Evolutionary conservation across 2,888 invertebrate genomes (phyloP).

Genomic region (Neoascia interrupta): DNA sequence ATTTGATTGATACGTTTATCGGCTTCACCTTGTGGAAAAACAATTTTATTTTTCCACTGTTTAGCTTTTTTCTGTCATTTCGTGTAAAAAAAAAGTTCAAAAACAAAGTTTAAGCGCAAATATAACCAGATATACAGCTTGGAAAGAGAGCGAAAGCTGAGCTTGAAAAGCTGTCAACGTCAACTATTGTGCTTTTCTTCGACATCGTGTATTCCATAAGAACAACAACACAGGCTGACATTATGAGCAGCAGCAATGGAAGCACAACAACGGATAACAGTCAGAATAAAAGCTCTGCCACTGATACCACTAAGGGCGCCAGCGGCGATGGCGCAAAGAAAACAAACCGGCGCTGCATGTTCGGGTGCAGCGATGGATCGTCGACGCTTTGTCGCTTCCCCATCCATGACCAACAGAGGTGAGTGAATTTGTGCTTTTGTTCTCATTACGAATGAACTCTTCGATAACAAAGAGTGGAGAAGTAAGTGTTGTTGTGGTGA

Average conservation of each 20-base stretch:
- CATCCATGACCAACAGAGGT: slow-evolving; percentile 74
- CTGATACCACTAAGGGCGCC: background rate
- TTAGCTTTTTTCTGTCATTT: background rate
- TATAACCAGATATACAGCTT: slow-evolving; percentile 21
- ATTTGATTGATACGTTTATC: no score
- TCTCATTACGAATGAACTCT: no score
- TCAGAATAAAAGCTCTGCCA: slow-evolving; percentile 38
- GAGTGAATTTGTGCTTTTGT: background rate
- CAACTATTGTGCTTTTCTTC: background rate
- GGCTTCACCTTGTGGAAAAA: background rate
- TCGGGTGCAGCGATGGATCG: slow-evolving; percentile 73
- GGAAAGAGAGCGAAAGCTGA: slow-evolving; percentile 50
- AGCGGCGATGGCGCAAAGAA: slow-evolving; percentile 11
- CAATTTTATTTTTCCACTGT: slow-evolving; percentile 6
- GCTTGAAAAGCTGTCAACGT: slow-evolving; percentile 45
- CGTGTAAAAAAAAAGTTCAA: slow-evolving; percentile 49
- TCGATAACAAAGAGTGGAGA: background rate
- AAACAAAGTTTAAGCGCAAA: slow-evolving; percentile 18
- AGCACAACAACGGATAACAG: slow-evolving; percentile 24
- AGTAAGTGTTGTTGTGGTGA: background rate
- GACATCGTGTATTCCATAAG: background rate
- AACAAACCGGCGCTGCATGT: slow-evolving; percentile 72
- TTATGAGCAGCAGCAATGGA: slow-evolving; percentile 44
- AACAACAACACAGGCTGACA: background rate
- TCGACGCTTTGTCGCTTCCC: slow-evolving; percentile 75